Evolutionary conservation across 2,113 vertebrate species (phyloP).

Genomic region (Cyanoramphus novaezelandiae): DNA sequence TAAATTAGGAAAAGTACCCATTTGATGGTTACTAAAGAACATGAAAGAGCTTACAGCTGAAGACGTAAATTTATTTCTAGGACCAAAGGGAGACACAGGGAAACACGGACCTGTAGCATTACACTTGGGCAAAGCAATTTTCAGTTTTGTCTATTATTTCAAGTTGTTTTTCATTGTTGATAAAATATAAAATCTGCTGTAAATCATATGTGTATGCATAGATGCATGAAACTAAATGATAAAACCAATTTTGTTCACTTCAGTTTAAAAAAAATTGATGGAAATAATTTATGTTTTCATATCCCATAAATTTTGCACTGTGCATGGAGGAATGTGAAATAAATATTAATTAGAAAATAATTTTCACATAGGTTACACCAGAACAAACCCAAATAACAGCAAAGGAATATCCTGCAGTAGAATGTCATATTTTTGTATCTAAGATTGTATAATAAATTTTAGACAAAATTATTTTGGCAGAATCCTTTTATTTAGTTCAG

Average conservation of each 20-base stretch:
- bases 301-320: background rate
- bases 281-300: background rate
- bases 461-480: conserved; percentile 78
- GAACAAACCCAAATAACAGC: conserved; percentile 44
- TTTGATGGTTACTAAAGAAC: background rate
- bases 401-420: conserved; percentile 58
- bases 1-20: background rate
- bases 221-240: background rate
- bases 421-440: conserved; percentile 47
- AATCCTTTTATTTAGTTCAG: conserved; percentile 77
- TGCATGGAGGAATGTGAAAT: background rate
- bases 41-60: background rate
- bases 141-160: background rate
- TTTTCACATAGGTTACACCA: conserved; percentile 61
- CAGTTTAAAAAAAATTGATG: background rate
- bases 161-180: background rate
- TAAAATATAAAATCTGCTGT: background rate
- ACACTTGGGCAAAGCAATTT: background rate
- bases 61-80: background rate
- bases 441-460: conserved; percentile 73
- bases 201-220: background rate
- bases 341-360: conserved; percentile 71
- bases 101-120: background rate
- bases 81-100: background rate
- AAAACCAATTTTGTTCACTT: background rate